Evolutionary conservation across 64 coral and sea anemone genomes (phyloP).

Genomic region (Orbicella faveolata): DNA sequence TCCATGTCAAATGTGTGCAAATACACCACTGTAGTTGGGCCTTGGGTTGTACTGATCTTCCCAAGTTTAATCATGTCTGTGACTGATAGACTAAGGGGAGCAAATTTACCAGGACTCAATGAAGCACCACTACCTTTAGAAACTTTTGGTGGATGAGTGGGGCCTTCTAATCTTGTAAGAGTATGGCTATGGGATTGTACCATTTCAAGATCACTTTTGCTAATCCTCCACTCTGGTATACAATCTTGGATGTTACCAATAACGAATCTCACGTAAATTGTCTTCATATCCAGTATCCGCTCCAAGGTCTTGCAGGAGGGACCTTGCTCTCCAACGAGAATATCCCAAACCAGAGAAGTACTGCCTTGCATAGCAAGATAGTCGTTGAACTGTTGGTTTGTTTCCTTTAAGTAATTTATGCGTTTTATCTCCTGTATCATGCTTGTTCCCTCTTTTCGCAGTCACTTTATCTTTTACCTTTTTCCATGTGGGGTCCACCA

Average conservation of each 20-base stretch:
- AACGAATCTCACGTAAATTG: no score
- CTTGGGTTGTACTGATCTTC: conserved; percentile 7
- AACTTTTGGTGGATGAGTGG: conserved; percentile 17
- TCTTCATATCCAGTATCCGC: no score
- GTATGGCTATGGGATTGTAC: no score
- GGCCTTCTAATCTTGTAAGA: conserved; percentile 25
- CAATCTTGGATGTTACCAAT: no score
- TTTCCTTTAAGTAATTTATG: no score
- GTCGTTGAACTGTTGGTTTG: background rate
- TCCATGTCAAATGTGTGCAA: conserved; percentile 66
- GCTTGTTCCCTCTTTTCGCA: no score
- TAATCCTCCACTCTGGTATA: no score
- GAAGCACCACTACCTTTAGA: background rate
- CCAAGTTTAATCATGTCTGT: conserved; percentile 71
- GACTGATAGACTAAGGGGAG: conserved; percentile 60
- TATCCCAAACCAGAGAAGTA: no score
- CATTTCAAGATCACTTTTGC: no score
- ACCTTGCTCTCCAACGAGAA: no score
- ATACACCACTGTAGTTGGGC: conserved; percentile 43
- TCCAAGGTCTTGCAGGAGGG: background rate
- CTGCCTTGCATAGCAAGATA: background rate
- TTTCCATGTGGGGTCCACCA: no score
- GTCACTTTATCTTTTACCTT: no score
- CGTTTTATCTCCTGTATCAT: background rate
- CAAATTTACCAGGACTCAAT: conserved; percentile 48